Evolutionary conservation across 2,888 invertebrate species (phyloP).

Genomic region (Biston betularia): DNA sequence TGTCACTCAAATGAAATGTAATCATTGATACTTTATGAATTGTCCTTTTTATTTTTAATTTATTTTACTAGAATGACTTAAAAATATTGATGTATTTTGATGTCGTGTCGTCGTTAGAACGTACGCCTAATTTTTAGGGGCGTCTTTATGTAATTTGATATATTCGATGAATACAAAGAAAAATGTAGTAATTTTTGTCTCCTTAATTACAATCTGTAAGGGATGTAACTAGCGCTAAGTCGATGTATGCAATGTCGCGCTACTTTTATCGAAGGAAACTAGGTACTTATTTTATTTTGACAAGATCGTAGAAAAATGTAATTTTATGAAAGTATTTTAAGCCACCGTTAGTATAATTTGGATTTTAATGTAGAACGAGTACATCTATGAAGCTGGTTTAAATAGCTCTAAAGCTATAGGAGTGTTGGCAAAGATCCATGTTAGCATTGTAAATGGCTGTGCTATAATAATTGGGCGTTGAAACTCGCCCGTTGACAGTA

Average conservation of each 20-base stretch:
- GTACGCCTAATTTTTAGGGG: constrained; percentile 49
- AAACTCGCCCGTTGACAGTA: constrained; percentile 52
- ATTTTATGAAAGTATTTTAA: constrained; percentile 71
- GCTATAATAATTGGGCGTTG: constrained; percentile 63
- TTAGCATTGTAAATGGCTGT: constrained; percentile 75
- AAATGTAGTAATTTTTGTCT: constrained; percentile 40
- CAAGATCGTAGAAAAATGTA: constrained; percentile 57
- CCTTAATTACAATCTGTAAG: constrained; percentile 49
- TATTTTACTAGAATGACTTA: constrained; percentile 54
- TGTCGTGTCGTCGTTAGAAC: constrained; percentile 71
- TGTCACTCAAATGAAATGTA: constrained; percentile 13
- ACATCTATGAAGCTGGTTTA: constrained; percentile 44
- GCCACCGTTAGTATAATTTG: constrained; percentile 60
- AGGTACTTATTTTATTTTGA: constrained; percentile 51
- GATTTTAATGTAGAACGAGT: constrained; percentile 52
- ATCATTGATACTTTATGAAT: constrained; percentile 24
- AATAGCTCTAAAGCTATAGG: constrained; percentile 43
- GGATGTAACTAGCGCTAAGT: constrained; percentile 48
- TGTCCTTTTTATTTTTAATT: constrained; percentile 21
- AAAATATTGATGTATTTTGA: constrained; percentile 65
- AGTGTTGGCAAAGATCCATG: constrained; percentile 65
- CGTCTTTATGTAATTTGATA: constrained; percentile 31
- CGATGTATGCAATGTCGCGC: constrained; percentile 48
- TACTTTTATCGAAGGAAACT: constrained; percentile 54
- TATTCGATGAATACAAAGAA: constrained; percentile 13